Base-by-base conservation (phyloP, 1,140 invertebrate species). In the Camponotus pennsylvanicus region DNA sequence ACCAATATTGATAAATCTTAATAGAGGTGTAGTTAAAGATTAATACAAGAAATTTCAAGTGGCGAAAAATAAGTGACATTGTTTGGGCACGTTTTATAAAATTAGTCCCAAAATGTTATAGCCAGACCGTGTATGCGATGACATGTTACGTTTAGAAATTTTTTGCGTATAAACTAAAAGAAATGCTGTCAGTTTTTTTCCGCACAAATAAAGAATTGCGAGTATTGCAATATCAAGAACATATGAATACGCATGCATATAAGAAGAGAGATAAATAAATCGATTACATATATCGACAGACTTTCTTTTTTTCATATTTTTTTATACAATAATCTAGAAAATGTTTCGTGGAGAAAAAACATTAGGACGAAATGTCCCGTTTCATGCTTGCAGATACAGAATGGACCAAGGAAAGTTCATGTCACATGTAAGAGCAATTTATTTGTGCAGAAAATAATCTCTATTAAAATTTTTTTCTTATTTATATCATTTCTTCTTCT, bases 251-350 rank as follows among this genome's bases (percentile, higher is more conserved):
- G 66, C 52, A 66, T 42, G 42, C 69, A 27, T 52, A 13, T 63
- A 55, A 63, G 52, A 42, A 49, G 42, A 73, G 37, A 83, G 66
- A 15, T 57, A 83, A 34, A 40, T 83, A 73, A n/a, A 83, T 49
- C 40, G 42, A 55, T 83, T 75, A 55, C 79, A n/a, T 13, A 1
- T 27, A 27, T 27, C 1, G 27, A 27, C 27, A 15, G 55, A 73
- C 55, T 83, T 83, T 83, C 73, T 55, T 75, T n/a, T n/a, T n/a
- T 21, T 18, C 34, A 34, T 82, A 21, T 70, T 61, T 55, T 73
- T 82, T 61, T 61, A 37, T 73, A 80, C 40, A 32, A 67, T 49
- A 80, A 85, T 85, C 64, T 85, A 13, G 84, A 80, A 82, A 85
- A 69, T 61, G 49, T 55, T 52, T 82, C 52, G 67, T 40, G 40